Base-by-base conservation (phyloP, 2,888 invertebrate genomes). In the Carpatolechia fugitivella region DNA sequence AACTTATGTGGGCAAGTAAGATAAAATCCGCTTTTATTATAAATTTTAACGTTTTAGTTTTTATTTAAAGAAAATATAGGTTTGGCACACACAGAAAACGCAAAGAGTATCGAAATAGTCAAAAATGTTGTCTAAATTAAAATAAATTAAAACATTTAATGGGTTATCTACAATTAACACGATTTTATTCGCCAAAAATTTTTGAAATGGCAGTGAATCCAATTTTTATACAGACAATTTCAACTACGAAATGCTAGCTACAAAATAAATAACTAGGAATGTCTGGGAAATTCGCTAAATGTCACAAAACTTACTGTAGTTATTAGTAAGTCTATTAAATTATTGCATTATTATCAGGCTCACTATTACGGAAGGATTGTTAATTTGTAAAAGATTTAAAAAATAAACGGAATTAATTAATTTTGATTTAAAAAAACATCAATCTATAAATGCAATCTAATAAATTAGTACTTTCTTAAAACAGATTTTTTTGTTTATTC, bases 241-340 rank as follows among this genome's bases (percentile, higher is more conserved):
- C 38, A 24, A 35, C 49, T 24, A 49, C 44, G 10, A 56, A 52
- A 56, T 52, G 49, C 54, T 54, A 54, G 31, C 31, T 50, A 50
- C 49, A 11, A 24, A 54, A 53, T 53, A 44, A 49, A 18, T 49
- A 44, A 50, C 24, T 54, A 49, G 56, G 56, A 56, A 56, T 56
- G 56, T 56, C 46, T 49, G 38, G 56, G 56, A 52, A 38, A 33
- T 53, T 20, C 16, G 18, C 47, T 40, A 31, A 54, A 49, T 31
- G 54, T 56, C 54, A 38, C 38, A 49, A 52, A 41, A 47, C 30
- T n/a, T 10, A 44, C 18, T 44, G 14, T 14, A 36, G 2, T 14
- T n/a, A 36, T n/a, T 3, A 36, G 6, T 35, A n/a, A n/a, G 13
- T n/a, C 8, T 13, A n/a, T n/a, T 36, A 18, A 18, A 48, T 52